These are phyloP conservation scores for Lineus longissimus DNA, from an alignment of 1,140 invertebrate genomes.

Conservation along the genomic window DNA sequence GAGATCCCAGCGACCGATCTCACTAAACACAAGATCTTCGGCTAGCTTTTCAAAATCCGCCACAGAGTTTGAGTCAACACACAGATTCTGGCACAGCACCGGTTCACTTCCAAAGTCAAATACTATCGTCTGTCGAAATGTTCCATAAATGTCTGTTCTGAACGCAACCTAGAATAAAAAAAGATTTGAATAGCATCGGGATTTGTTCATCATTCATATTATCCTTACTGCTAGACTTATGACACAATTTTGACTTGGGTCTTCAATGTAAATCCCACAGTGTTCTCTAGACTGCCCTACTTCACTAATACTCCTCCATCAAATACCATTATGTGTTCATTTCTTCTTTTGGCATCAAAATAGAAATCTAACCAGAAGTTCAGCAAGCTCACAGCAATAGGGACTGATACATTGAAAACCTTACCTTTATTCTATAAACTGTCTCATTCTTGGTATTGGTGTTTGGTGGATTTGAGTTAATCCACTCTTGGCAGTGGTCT, in stretches of 20 bases:
- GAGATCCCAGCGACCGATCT: constrained; percentile 63
- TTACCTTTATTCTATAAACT: constrained; percentile 62
- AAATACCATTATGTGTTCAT: too few relatives aligned
- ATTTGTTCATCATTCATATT: background rate
- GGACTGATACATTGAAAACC: constrained; percentile 5
- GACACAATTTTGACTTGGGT: background rate
- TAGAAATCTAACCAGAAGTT: too few relatives aligned
- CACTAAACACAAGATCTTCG: constrained; percentile 50
- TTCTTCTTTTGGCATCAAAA: too few relatives aligned
- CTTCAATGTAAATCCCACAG: too few relatives aligned
- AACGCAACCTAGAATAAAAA: constrained; percentile 60
- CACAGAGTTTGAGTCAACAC: constrained; percentile 71
- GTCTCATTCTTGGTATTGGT: constrained; percentile 39
- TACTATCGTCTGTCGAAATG: constrained; percentile 74
- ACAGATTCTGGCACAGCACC: constrained; percentile 67
- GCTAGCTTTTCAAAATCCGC: constrained; percentile 68
- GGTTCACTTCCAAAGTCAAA: constrained; percentile 75
- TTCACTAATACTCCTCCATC: too few relatives aligned
- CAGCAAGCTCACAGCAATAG: too few relatives aligned
- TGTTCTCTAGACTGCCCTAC: too few relatives aligned
- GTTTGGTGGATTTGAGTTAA: constrained; percentile 43
- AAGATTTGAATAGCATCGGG: background rate
- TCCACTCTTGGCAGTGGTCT: constrained; percentile 50
- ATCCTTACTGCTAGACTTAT: background rate
- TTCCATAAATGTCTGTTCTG: constrained; percentile 71